A percentile compares a stretch with the other conserved stretches of the same genome.
Conservation (phyloP, 2,113 vertebrate species). For the Apteryx mantelli region DNA sequence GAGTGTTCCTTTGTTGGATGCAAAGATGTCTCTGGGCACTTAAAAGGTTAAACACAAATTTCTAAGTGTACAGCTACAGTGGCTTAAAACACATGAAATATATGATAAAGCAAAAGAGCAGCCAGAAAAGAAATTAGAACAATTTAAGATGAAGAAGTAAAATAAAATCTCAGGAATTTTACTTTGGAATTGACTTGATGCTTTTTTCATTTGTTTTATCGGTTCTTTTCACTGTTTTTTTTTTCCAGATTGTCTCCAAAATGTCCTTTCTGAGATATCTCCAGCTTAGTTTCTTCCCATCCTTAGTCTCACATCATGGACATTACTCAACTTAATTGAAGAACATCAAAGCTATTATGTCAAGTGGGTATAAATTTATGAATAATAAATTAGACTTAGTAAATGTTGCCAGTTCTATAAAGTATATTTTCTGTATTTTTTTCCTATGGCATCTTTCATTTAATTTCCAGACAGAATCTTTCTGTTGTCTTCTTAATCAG, state of each 20-base stretch:
- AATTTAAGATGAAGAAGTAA: neutral
- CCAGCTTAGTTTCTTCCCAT: neutral
- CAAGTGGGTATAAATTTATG: neutral
- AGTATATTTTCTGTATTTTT: neutral
- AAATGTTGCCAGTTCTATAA: neutral
- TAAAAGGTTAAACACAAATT: neutral
- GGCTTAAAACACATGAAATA: neutral
- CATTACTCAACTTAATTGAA: neutral
- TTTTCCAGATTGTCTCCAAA: neutral
- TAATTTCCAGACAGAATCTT: neutral
- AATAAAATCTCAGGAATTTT: neutral
- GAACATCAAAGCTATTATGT: neutral
- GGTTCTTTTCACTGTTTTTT: neutral
- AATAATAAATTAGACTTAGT: neutral
- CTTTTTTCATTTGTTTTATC: neutral
- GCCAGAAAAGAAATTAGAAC: neutral
- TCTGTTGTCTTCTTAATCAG: neutral
- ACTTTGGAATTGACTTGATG: neutral
- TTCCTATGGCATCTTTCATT: neutral
- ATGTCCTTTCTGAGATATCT: neutral
- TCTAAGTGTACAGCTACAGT: neutral
- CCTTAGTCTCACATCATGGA: neutral
- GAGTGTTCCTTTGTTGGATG: neutral
- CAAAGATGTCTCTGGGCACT: neutral
- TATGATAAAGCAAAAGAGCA: neutral